Base-by-base conservation (phyloP, 2,888 invertebrate species). In the Dicranocentrus wangi region DNA sequence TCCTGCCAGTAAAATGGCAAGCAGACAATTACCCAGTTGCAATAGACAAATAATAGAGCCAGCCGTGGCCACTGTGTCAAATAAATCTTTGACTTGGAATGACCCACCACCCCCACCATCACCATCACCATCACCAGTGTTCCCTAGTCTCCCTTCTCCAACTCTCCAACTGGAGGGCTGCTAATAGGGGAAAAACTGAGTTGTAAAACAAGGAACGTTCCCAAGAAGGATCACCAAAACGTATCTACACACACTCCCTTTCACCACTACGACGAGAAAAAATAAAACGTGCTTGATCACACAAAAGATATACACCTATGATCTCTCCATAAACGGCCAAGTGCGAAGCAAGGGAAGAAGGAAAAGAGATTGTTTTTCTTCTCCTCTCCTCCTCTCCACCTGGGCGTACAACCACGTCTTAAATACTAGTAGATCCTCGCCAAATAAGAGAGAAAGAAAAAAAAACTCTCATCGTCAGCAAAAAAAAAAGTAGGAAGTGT, bases 41-140 rank as follows among this genome's bases (percentile, higher is more conserved):
- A 75, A 75, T 75, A 68, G 69, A 77, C 69, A 77, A 79, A 71
- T 79, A 79, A 53, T 78, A 70, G 2, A 51, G 68, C 68, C 27
- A 27, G 51, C 32, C 28, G 32, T 32, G 28, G 27, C n/a, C 60
- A 77, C 39, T 25, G 77, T 77, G 77, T 77, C 77, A 77, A 72
- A 80, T 80, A 80, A 80, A 80, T 80, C 79, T 78, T 78, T 72
- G 58, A 80, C 72, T 65, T 58, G 25, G 66, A 71, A 72, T 71
- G 60, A 80, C 72, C 79, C 68, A 47, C 39, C 3, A 19, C n/a
- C n/a, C 10, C 32, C n/a, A n/a, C 5, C 51, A 51, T 15, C 51
- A 3, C 2, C 51, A 51, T 15, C n/a, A 51, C n/a, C 19, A 51
- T 3, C 51, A 19, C 2, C 7, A 51, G 65, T 65, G 39, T 39